Percentiles rank a stretch among this genome's conserved stretches.
Evolutionary conservation across 2,888 invertebrate species (phyloP).

Genomic region (Tinea trinotella): DNA sequence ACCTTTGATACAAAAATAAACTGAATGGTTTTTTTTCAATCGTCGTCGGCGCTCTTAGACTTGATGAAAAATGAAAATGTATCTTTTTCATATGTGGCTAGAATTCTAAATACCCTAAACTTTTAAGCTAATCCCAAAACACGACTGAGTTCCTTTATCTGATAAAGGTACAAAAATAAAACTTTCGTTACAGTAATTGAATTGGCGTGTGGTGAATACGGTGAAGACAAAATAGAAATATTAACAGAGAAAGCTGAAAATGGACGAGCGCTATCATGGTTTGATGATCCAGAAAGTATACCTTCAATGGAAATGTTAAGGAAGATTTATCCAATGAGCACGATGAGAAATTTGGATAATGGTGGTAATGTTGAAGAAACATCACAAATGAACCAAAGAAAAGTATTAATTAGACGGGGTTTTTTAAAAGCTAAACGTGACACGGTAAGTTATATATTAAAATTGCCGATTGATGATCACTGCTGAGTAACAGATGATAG

Average conservation of each 20-base stretch:
- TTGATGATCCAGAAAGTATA: slow-evolving; percentile 71
- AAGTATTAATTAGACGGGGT: slow-evolving; percentile 79
- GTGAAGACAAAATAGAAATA: slow-evolving; percentile 80
- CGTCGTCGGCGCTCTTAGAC: no score
- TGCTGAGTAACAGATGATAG: no score
- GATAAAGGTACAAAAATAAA: no score
- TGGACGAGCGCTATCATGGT: slow-evolving; percentile 79
- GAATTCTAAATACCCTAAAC: no score
- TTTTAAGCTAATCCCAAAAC: no score
- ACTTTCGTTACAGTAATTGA: slow-evolving; percentile 82
- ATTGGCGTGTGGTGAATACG: slow-evolving; percentile 92
- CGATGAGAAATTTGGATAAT: slow-evolving; percentile 49
- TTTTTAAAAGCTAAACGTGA: slow-evolving; percentile 83
- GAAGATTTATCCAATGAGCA: slow-evolving; percentile 67
- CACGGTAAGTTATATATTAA: slow-evolving; percentile 63
- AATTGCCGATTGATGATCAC: no score
- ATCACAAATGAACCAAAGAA: slow-evolving; percentile 78
- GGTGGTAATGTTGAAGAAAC: slow-evolving; percentile 76
- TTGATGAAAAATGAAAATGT: neutral
- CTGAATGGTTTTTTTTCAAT: no score
- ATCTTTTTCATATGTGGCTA: no score
- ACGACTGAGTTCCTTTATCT: no score
- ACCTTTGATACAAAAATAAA: no score
- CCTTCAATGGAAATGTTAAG: slow-evolving; percentile 72
- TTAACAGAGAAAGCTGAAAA: slow-evolving; percentile 79